Conservation (phyloP, 2,113 vertebrate species). For the Probosciger aterrimus region DNA sequence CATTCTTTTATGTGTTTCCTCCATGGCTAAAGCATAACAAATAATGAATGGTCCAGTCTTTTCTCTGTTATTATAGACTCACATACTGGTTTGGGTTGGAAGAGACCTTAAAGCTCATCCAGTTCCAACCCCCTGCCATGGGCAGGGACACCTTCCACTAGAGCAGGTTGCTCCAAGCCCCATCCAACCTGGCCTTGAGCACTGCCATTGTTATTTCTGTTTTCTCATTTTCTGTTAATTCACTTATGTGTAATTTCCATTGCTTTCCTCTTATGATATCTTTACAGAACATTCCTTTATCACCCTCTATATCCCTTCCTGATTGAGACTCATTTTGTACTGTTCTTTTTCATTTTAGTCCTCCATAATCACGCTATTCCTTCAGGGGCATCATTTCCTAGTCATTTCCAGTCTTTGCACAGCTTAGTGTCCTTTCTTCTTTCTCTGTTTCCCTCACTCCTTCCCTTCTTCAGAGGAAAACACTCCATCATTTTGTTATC, state of each 20-base stretch:
- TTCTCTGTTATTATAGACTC: neutral
- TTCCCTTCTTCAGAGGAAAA: neutral
- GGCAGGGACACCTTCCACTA: neutral
- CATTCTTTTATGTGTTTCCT: neutral
- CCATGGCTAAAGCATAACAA: neutral
- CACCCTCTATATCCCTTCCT: neutral
- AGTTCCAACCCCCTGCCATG: neutral
- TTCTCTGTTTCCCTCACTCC: neutral
- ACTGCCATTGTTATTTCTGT: neutral
- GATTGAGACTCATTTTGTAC: neutral
- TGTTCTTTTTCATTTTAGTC: neutral
- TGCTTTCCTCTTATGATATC: neutral
- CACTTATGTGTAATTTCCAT: neutral
- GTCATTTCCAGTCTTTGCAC: neutral
- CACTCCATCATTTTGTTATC: neutral
- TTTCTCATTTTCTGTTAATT: neutral
- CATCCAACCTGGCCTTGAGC: neutral
- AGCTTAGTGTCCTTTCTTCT: neutral
- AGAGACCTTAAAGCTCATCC: neutral
- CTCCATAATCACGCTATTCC: neutral
- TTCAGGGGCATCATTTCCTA: neutral
- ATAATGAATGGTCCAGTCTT: neutral
- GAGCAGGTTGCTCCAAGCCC: neutral
- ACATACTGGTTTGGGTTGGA: neutral
- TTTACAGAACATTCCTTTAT: neutral